Conservation (phyloP, 2,797 vertebrate genomes). For the Glossophaga mutica region DNA sequence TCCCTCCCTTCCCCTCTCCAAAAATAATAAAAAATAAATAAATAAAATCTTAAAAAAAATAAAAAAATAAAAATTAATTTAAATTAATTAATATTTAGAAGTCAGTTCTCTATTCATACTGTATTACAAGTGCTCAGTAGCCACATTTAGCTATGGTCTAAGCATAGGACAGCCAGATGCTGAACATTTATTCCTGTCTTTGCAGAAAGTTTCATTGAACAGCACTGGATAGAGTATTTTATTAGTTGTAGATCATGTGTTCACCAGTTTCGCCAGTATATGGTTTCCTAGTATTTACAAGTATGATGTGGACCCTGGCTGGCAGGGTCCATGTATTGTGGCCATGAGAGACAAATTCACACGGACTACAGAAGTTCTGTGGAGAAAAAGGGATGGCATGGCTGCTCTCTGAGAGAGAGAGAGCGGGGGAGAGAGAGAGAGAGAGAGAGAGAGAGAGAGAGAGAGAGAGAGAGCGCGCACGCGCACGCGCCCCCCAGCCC, state of each 20-base stretch:
- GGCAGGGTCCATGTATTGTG: no score
- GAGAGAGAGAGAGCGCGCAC: no score
- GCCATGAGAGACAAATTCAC: no score
- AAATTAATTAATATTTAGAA: not conserved
- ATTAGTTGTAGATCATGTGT: not conserved
- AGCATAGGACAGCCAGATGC: not conserved
- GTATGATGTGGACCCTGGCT: not conserved
- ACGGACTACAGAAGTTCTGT: no score
- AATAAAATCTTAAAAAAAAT: no score
- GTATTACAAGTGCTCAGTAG: not conserved
- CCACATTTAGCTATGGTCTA: not conserved
- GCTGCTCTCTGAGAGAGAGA: no score
- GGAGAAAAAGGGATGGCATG: no score
- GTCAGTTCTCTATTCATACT: not conserved
- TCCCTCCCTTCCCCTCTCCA: no score
- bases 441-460: no score
- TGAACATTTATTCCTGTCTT: not conserved
- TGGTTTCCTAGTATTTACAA: not conserved
- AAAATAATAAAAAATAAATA: no score
- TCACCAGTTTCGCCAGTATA: not conserved
- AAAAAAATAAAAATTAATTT: not conserved
- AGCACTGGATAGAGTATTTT: not conserved
- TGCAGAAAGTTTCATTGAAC: not conserved
- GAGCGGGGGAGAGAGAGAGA: no score
- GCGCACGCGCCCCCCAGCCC: no score